Evolutionary conservation across 1,140 invertebrate species (phyloP).

Genomic region (Euura lappo): DNA sequence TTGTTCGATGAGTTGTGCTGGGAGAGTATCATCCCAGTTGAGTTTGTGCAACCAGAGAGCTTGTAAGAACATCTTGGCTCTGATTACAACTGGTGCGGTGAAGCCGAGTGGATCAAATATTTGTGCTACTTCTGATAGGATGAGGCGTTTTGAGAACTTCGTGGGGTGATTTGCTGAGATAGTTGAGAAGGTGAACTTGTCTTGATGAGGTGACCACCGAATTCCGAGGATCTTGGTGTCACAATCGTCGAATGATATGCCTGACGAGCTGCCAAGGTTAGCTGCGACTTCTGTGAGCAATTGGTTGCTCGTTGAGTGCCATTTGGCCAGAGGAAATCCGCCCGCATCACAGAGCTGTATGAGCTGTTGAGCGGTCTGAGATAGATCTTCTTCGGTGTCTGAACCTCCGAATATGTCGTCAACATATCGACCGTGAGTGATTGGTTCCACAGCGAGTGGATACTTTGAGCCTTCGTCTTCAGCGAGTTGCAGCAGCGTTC

Average conservation of each 20-base stretch:
- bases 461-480: no score
- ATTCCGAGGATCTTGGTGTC: conserved; percentile 33
- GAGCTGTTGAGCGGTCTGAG: background rate
- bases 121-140: conserved; percentile 35
- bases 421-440: no score
- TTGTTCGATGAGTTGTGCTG: conserved; percentile 5
- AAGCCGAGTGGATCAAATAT: conserved; percentile 36
- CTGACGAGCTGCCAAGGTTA: background rate
- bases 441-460: no score
- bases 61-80: conserved; percentile 18
- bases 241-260: background rate
- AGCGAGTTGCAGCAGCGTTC: no score
- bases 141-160: conserved; percentile 35
- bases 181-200: conserved; percentile 33
- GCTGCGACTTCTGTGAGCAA: background rate
- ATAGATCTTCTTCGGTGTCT: background rate
- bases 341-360: background rate
- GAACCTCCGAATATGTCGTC: no score
- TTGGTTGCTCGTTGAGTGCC: background rate
- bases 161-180: background rate
- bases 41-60: conserved; percentile 10
- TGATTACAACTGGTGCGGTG: background rate
- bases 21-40: conserved; percentile 15
- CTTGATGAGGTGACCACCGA: conserved; percentile 29
- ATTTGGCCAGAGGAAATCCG: background rate